Conservation (phyloP, 2,888 invertebrate species). For the Xanthia icteritia region DNA sequence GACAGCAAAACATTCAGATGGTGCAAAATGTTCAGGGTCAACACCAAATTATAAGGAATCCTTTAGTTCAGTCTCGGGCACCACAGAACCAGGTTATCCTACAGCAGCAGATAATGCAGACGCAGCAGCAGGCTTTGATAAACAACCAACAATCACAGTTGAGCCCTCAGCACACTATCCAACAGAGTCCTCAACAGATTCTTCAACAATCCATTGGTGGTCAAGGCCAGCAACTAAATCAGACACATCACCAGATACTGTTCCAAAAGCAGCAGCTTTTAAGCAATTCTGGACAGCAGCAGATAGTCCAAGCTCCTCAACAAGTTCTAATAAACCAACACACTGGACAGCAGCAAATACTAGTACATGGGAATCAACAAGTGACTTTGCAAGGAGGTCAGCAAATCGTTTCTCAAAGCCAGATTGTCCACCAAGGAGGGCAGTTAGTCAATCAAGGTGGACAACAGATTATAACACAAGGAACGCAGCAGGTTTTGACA, state of each 20-base stretch:
- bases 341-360: conserved; percentile 87
- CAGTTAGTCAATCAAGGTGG: conserved; percentile 87
- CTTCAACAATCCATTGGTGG: conserved; percentile 91
- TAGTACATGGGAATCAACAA: conserved; percentile 88
- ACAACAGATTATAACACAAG: conserved; percentile 86
- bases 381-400: conserved; percentile 87
- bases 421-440: conserved; percentile 87
- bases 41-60: conserved; percentile 88
- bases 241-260: conserved; percentile 88
- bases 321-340: conserved; percentile 89
- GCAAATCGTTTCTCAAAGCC: conserved; percentile 86
- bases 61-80: conserved; percentile 85
- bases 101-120: conserved; percentile 91
- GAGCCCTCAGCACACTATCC: conserved; percentile 89
- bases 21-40: conserved; percentile 89
- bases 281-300: conserved; percentile 89
- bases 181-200: conserved; percentile 91
- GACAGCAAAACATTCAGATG: conserved; percentile 89
- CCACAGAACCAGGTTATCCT: conserved; percentile 89
- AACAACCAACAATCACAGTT: conserved; percentile 86
- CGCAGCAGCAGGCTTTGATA: conserved; percentile 86
- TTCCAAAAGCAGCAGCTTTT: conserved; percentile 91
- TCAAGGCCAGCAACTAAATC: conserved; percentile 88
- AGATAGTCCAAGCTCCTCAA: conserved; percentile 88
- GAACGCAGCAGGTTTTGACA: conserved; percentile 85